phyloP scores from a whole-genome alignment of 2,113 vertebrate species.

The Speoplatyrhinus poulsoni region DNA sequence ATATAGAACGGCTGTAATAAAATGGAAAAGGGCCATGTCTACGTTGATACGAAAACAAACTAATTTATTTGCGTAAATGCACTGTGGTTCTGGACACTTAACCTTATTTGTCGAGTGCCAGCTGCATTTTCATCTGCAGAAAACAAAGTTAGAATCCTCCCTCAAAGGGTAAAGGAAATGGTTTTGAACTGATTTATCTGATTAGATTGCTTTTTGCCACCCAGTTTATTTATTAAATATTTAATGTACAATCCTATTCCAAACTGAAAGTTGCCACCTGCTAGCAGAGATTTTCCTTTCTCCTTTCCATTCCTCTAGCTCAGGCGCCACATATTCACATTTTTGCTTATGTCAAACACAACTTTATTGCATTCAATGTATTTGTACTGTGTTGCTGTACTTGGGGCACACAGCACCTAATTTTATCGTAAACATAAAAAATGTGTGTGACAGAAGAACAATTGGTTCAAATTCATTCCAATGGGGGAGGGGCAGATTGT shows the following conservation, averaged over 20 bases:
- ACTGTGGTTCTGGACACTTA: constrained; percentile 35
- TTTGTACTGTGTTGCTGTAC: constrained; percentile 48
- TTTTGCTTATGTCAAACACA: constrained; percentile 40
- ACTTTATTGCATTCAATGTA: constrained; percentile 64
- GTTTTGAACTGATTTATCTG: constrained; percentile 39
- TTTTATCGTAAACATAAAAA: constrained; percentile 70
- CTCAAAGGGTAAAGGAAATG: constrained; percentile 36
- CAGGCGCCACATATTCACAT: constrained; percentile 25
- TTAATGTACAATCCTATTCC: constrained; percentile 32
- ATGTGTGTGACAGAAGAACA: constrained; percentile 62
- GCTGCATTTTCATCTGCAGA: constrained; percentile 41
- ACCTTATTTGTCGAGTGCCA: constrained; percentile 53
- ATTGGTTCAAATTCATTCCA: constrained; percentile 61
- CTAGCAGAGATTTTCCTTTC: constrained; percentile 3
- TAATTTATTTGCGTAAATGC: constrained; percentile 36
- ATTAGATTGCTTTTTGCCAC: constrained; percentile 31
- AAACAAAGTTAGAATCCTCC: constrained; percentile 58
- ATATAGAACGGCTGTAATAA: constrained; percentile 48
- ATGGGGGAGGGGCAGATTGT: constrained; percentile 41
- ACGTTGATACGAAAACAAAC: constrained; percentile 33
- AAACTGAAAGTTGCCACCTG: constrained; percentile 33
- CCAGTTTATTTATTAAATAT: constrained; percentile 55
- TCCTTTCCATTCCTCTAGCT: constrained; percentile 6
- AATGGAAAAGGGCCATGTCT: constrained; percentile 43
- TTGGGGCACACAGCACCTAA: constrained; percentile 39